Evolutionary conservation across 2,113 vertebrate species (phyloP).

Genomic region (Gracilinanus agilis): DNA sequence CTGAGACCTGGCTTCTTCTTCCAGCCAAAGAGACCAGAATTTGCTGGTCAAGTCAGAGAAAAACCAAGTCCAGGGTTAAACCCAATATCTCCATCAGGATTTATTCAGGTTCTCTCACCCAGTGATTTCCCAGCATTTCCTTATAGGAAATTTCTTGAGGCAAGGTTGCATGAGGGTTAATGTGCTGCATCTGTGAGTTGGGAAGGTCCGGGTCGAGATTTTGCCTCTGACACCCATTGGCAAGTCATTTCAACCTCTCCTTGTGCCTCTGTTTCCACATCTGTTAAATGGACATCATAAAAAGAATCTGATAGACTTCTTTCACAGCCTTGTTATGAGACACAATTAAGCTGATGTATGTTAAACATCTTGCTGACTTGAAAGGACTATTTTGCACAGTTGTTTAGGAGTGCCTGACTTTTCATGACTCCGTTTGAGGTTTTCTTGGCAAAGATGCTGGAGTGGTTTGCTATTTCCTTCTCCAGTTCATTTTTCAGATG

Average conservation of each 20-base stretch:
- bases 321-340: not conserved
- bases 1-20: not conserved
- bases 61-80: not conserved
- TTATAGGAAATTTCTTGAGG: not conserved
- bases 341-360: not conserved
- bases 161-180: not conserved
- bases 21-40: not conserved
- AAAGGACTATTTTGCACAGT: not conserved
- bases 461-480: no score
- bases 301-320: not conserved
- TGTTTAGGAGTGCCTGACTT: no score
- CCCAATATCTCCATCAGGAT: not conserved
- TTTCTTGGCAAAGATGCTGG: no score
- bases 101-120: not conserved
- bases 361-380: not conserved
- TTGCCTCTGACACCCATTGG: not conserved
- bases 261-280: not conserved
- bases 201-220: not conserved
- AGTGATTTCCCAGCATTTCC: not conserved
- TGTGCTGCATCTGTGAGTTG: not conserved
- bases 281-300: not conserved
- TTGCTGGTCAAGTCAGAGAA: not conserved
- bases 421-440: no score
- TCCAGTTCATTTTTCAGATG: no score
- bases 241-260: not conserved